Evolutionary conservation across 2,797 vertebrate species (phyloP).

Genomic region (Onychomys arenicola): DNA sequence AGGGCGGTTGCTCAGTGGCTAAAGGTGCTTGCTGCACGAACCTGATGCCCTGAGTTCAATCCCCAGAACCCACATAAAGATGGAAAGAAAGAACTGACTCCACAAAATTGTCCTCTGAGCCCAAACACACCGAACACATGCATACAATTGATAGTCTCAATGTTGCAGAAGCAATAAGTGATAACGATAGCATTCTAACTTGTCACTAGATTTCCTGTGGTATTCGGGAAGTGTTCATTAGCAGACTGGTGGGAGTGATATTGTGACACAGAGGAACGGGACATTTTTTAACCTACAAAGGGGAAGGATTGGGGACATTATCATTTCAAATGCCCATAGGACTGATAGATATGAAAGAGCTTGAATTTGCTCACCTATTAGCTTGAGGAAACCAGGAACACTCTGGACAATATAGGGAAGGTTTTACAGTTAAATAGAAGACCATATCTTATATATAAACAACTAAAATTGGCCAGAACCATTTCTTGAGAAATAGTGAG

Average conservation of each 20-base stretch:
- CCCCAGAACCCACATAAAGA: background rate
- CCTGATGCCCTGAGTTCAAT: background rate
- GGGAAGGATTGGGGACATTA: background rate
- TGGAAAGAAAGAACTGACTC: background rate
- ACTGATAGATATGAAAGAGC: background rate
- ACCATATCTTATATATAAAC: slow-evolving; percentile 2
- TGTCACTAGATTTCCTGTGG: background rate
- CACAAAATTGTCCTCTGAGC: background rate
- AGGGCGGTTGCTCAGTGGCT: background rate
- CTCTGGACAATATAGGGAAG: background rate
- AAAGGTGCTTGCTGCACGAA: background rate
- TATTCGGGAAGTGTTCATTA: slow-evolving; percentile 13
- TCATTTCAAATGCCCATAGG: background rate
- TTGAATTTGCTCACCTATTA: background rate
- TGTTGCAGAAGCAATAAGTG: background rate
- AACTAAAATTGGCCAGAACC: slow-evolving; percentile 48
- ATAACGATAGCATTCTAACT: background rate
- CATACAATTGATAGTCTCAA: background rate
- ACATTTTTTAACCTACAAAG: slow-evolving; percentile 57
- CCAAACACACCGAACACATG: background rate
- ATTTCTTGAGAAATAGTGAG: background rate
- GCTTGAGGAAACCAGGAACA: background rate
- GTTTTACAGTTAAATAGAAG: background rate
- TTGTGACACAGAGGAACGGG: background rate
- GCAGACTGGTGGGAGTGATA: background rate